These are phyloP conservation scores for Epistrophe eligans DNA, from an alignment of 2,888 invertebrate genomes.

Conservation along the genomic window DNA sequence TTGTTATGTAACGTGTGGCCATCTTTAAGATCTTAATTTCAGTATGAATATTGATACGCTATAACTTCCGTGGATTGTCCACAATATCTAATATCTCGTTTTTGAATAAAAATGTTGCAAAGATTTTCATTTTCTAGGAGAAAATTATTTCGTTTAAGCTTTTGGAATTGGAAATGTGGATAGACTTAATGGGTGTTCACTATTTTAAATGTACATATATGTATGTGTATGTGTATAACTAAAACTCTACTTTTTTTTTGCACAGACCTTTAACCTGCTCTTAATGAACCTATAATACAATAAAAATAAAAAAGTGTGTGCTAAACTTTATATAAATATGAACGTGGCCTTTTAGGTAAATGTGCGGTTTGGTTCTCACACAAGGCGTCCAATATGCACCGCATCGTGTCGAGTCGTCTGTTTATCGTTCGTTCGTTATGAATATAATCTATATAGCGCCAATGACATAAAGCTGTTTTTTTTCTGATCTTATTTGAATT, in stretches of 20 bases:
- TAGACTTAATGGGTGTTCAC: too few relatives aligned
- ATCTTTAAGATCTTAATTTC: too few relatives aligned
- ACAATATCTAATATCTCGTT: too few relatives aligned
- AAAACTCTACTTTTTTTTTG: neutral
- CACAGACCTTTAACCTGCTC: neutral
- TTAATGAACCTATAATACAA: neutral
- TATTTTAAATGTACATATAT: too few relatives aligned
- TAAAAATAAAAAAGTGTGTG: neutral
- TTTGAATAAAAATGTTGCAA: too few relatives aligned
- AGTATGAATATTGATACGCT: too few relatives aligned
- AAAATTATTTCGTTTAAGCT: too few relatives aligned
- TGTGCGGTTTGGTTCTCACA: slow-evolving; percentile 1
- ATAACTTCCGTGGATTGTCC: too few relatives aligned
- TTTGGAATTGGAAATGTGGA: too few relatives aligned
- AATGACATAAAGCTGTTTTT: slow-evolving; percentile 49
- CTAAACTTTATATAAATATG: neutral
- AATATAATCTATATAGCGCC: neutral
- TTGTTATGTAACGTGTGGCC: too few relatives aligned
- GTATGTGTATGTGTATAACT: too few relatives aligned
- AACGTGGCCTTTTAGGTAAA: slow-evolving; percentile 21
- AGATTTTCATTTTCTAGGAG: too few relatives aligned
- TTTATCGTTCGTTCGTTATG: slow-evolving; percentile 1
- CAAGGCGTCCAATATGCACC: neutral
- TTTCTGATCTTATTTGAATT: slow-evolving; percentile 67
- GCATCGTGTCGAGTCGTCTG: neutral